phyloP scores from a whole-genome alignment of 2,113 vertebrate genomes.

The Caranx melampygus region DNA sequence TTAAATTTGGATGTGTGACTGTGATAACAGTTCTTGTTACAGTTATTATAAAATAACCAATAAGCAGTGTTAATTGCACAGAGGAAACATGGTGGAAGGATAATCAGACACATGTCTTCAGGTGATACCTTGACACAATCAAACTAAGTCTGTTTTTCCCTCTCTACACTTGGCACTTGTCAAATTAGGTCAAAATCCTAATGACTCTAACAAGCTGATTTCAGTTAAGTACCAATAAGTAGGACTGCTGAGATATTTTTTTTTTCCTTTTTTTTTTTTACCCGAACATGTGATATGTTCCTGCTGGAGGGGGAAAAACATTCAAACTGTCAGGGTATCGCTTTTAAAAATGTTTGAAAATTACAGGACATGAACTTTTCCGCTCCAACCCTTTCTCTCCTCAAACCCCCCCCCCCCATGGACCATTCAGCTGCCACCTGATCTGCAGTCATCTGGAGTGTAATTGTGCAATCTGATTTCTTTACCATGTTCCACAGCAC shows the following conservation, averaged over 20 bases:
- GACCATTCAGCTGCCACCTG: slow-evolving; percentile 48
- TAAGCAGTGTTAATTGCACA: not conserved
- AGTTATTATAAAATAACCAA: not conserved
- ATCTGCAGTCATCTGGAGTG: slow-evolving; percentile 70
- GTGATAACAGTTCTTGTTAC: not conserved
- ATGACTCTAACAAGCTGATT: slow-evolving; percentile 40
- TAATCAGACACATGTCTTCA: slow-evolving; percentile 14
- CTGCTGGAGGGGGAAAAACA: not conserved
- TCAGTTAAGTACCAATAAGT: slow-evolving; percentile 30
- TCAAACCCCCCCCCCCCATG: slow-evolving; percentile 24
- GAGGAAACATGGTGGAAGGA: slow-evolving; percentile 17
- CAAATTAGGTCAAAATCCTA: slow-evolving; percentile 45
- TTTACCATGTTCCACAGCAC: slow-evolving; percentile 88
- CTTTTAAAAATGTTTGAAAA: slow-evolving; percentile 63
- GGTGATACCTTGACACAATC: slow-evolving; percentile 12
- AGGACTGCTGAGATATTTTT: not conserved
- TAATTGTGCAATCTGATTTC: slow-evolving; percentile 83
- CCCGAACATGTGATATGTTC: slow-evolving; percentile 24
- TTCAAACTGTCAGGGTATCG: slow-evolving; percentile 54
- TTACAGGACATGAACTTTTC: slow-evolving; percentile 58
- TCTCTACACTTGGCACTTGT: slow-evolving; percentile 35
- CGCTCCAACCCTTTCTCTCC: slow-evolving; percentile 16
- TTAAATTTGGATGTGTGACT: not conserved
- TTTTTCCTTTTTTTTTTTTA: not conserved
- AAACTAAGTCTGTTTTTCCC: slow-evolving; percentile 12